phyloP scores from a whole-genome alignment of 2,113 vertebrate genomes.

The Corvus cornix region DNA sequence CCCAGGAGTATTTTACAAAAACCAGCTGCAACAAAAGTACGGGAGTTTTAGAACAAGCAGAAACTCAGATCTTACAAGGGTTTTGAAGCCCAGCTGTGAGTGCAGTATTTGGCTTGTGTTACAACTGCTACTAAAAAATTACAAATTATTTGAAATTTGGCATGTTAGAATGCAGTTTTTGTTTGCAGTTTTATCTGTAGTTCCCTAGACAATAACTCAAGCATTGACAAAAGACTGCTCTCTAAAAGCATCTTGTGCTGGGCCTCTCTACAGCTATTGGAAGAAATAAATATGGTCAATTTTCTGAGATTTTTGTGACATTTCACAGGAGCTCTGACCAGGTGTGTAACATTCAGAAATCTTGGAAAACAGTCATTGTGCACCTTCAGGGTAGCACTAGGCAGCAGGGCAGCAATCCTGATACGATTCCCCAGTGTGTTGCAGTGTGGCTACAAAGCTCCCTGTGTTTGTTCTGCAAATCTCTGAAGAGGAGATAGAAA shows the following conservation, averaged over 20 bases:
- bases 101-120: neutral
- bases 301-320: neutral
- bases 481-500: neutral
- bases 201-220: neutral
- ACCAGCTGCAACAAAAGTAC: neutral
- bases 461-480: accelerated
- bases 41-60: neutral
- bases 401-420: neutral
- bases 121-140: neutral
- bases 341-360: accelerated
- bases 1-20: neutral
- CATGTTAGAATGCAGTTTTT: neutral
- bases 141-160: neutral
- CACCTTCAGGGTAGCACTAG: neutral
- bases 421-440: accelerated
- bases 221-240: neutral
- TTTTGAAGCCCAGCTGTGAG: neutral
- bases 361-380: neutral
- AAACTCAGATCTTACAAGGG: neutral
- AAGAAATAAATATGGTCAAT: neutral
- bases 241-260: neutral
- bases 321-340: neutral
- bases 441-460: neutral
- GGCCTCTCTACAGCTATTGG: neutral
- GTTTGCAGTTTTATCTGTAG: neutral